These are phyloP conservation scores for Phyllostomus hastatus DNA, from an alignment of 2,113 vertebrate genomes.

Conservation along the genomic window DNA sequence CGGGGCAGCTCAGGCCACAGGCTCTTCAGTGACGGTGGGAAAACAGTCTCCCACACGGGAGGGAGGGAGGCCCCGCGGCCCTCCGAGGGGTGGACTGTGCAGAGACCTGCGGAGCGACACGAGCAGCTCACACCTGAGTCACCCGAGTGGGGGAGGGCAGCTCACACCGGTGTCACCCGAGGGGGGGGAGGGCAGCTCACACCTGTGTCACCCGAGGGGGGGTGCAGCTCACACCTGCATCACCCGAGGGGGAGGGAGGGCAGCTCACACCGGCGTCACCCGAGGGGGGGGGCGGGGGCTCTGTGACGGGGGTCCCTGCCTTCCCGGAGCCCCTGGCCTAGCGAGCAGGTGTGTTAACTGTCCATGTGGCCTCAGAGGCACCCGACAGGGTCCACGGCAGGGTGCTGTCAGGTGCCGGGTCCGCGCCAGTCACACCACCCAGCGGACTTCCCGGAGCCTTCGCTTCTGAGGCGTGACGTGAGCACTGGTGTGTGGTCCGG, in stretches of 20 bases:
- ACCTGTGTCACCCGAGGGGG: accelerated
- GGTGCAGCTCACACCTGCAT: background rate
- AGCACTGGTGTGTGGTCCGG: background rate
- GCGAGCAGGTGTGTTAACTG: background rate
- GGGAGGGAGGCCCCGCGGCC: background rate
- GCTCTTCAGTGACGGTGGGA: background rate
- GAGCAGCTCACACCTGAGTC: accelerated
- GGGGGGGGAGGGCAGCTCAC: background rate
- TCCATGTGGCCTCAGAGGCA: background rate
- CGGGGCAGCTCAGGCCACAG: accelerated
- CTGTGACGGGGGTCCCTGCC: background rate
- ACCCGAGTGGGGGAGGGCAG: background rate
- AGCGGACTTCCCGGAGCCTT: background rate
- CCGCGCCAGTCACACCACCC: background rate
- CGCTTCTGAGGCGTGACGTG: background rate
- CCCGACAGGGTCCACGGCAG: too few relatives aligned
- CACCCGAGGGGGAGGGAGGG: accelerated
- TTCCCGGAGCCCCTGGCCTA: background rate
- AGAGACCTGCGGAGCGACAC: too few relatives aligned
- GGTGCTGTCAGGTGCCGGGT: background rate
- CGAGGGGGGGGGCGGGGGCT: accelerated
- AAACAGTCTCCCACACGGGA: accelerated
- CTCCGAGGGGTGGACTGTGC: accelerated
- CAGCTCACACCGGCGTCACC: accelerated
- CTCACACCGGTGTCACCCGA: accelerated